Conservation (phyloP, 2,888 invertebrate genomes). For the Apotomis turbidana region DNA sequence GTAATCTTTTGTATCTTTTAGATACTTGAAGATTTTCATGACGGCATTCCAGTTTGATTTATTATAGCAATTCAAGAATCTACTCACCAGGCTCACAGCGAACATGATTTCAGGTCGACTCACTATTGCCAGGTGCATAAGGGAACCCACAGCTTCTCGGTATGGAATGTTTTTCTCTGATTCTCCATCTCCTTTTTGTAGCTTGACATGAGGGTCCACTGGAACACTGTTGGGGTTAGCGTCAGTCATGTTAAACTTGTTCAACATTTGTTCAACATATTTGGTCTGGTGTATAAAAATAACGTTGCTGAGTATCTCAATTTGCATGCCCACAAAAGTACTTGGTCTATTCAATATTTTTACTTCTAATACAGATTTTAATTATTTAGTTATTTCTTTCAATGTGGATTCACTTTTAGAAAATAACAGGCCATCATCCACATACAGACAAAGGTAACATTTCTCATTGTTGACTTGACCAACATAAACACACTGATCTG, state of each 20-base stretch:
- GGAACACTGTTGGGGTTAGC: slow-evolving; percentile 18
- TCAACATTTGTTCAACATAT: slow-evolving; percentile 21
- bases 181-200: slow-evolving; percentile 15
- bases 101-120: not conserved
- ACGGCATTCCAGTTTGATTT: slow-evolving; percentile 9
- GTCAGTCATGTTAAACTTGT: slow-evolving; percentile 13
- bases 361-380: slow-evolving; percentile 14
- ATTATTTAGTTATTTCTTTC: not conserved
- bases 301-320: slow-evolving; percentile 20
- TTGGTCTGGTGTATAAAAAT: slow-evolving; percentile 21
- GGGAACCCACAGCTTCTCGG: slow-evolving; percentile 21
- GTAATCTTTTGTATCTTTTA: slow-evolving; percentile 3
- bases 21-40: slow-evolving; percentile 2
- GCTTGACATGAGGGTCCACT: slow-evolving; percentile 21
- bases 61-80: slow-evolving; percentile 2
- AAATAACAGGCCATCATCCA: slow-evolving; percentile 14
- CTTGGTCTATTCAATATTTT: slow-evolving; percentile 12
- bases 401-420: not conserved
- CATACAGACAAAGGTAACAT: slow-evolving; percentile 20
- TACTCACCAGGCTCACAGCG: slow-evolving; percentile 1
- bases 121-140: not conserved
- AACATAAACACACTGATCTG: slow-evolving; percentile 14
- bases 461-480: not conserved
- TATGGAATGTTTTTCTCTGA: slow-evolving; percentile 20
- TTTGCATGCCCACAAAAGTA: slow-evolving; percentile 35